These are phyloP conservation scores for Drosophila guanche DNA, from an alignment of 1,140 invertebrate genomes.

Conservation along the genomic window DNA sequence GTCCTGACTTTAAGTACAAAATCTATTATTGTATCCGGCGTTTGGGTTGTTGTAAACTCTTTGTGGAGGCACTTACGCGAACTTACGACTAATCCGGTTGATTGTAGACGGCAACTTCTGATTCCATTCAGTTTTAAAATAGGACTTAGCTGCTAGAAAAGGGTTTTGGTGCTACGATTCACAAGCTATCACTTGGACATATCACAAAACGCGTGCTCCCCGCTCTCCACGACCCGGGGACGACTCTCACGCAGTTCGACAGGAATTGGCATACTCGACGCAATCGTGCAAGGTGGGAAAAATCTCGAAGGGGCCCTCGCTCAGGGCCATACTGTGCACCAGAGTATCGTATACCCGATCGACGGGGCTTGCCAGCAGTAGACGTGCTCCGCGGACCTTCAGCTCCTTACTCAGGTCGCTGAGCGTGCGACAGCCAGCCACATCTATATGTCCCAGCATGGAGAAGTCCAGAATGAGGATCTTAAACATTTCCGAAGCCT, in stretches of 20 bases:
- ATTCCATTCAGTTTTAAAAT: slow-evolving; percentile 38
- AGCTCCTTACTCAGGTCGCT: slow-evolving; percentile 76
- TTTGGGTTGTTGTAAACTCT: slow-evolving; percentile 26
- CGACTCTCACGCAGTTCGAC: slow-evolving; percentile 64
- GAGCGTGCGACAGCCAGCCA: slow-evolving; percentile 70
- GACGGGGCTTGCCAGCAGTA: slow-evolving; percentile 68
- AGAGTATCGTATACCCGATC: slow-evolving; percentile 81
- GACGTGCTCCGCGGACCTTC: slow-evolving; percentile 50
- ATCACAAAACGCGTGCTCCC: slow-evolving; percentile 46
- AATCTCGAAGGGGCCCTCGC: slow-evolving; percentile 78
- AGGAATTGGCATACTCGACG: slow-evolving; percentile 78
- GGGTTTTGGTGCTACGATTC: slow-evolving; percentile 61
- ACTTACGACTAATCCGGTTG: slow-evolving; percentile 56
- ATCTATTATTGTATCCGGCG: slow-evolving; percentile 42
- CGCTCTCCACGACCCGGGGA: background rate
- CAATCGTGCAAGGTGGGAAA: slow-evolving; percentile 81
- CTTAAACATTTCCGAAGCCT: slow-evolving; percentile 31
- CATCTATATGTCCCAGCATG: slow-evolving; percentile 76
- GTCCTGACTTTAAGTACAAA: slow-evolving; percentile 57
- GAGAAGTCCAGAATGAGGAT: slow-evolving; percentile 76
- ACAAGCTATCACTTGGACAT: slow-evolving; percentile 65
- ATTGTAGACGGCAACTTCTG: slow-evolving; percentile 56
- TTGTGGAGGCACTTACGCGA: slow-evolving; percentile 48
- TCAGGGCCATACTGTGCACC: slow-evolving; percentile 76
- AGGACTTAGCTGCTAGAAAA: slow-evolving; percentile 34